Evolutionary conservation across 2,888 invertebrate species (phyloP).

Genomic region (Thumatha senex): DNA sequence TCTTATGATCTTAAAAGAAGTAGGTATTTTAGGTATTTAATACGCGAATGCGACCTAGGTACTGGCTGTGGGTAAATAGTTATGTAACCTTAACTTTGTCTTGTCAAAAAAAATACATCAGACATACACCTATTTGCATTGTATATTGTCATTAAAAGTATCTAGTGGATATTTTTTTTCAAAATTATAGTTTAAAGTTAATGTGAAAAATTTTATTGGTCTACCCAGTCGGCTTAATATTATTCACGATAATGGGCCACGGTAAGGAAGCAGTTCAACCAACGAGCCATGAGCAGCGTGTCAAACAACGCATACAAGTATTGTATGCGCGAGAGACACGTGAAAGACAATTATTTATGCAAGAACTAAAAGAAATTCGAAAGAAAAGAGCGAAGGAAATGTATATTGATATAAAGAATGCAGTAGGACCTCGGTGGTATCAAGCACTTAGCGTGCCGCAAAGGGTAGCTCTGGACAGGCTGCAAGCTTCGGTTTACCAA

Average conservation of each 20-base stretch:
- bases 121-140: constrained; percentile 2
- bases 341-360: constrained; percentile 63
- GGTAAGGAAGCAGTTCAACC: constrained; percentile 44
- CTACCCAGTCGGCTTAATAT: background rate
- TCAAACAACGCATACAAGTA: constrained; percentile 50
- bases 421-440: constrained; percentile 70
- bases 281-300: constrained; percentile 45
- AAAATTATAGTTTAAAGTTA: constrained; percentile 49
- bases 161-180: constrained; percentile 20
- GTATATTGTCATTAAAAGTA: constrained; percentile 16
- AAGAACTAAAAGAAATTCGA: constrained; percentile 62
- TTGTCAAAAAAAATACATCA: background rate
- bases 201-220: constrained; percentile 1
- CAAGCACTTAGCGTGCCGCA: constrained; percentile 69
- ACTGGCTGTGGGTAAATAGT: background rate
- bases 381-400: constrained; percentile 41
- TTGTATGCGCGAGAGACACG: constrained; percentile 56
- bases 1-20: too few species aligned
- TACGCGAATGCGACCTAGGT: too few species aligned
- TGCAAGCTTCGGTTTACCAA: constrained; percentile 60
- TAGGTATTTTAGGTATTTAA: too few species aligned
- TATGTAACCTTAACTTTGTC: background rate
- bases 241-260: constrained; percentile 40
- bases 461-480: constrained; percentile 54
- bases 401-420: constrained; percentile 37